A percentile compares a stretch with the other conserved stretches of the same genome.
These are phyloP conservation scores for Notothenia coriiceps DNA, from an alignment of 2,113 vertebrate genomes.

Conservation along the genomic window DNA sequence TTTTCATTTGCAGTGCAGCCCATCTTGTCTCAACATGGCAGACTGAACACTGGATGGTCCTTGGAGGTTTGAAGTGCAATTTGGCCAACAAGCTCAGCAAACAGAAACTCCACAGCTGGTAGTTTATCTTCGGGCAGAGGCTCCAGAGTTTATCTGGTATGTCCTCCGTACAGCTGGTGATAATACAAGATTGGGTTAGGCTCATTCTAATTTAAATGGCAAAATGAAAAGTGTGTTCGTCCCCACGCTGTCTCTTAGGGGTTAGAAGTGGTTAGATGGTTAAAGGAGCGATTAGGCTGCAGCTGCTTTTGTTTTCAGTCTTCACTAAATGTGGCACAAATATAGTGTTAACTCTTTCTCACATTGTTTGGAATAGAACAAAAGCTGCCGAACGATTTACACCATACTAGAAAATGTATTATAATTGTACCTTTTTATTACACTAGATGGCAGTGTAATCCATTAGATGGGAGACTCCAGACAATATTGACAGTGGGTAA, in stretches of 20 bases:
- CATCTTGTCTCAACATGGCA: neutral
- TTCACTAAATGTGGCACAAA: neutral
- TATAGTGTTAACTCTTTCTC: neutral
- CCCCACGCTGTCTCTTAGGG: neutral
- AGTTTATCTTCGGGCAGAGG: neutral
- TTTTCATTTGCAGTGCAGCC: neutral
- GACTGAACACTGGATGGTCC: neutral
- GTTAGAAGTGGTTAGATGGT: constrained; percentile 1
- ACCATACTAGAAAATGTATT: neutral
- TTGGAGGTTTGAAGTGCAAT: constrained; percentile 6
- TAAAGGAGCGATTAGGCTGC: constrained; percentile 14
- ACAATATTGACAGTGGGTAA: neutral
- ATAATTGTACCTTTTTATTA: constrained; percentile 21
- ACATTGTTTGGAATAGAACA: constrained; percentile 21
- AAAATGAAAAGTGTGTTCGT: constrained; percentile 13
- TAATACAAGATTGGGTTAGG: neutral
- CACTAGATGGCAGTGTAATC: constrained; percentile 79
- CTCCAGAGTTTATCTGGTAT: neutral
- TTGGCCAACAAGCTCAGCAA: neutral
- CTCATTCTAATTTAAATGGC: constrained; percentile 17
- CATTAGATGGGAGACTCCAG: neutral
- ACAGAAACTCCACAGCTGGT: constrained; percentile 13
- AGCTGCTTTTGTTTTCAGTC: constrained; percentile 27
- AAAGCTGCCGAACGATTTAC: neutral
- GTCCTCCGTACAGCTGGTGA: neutral